These are phyloP conservation scores for Cylloceria caligata DNA, from an alignment of 2,888 invertebrate genomes.

Conservation along the genomic window DNA sequence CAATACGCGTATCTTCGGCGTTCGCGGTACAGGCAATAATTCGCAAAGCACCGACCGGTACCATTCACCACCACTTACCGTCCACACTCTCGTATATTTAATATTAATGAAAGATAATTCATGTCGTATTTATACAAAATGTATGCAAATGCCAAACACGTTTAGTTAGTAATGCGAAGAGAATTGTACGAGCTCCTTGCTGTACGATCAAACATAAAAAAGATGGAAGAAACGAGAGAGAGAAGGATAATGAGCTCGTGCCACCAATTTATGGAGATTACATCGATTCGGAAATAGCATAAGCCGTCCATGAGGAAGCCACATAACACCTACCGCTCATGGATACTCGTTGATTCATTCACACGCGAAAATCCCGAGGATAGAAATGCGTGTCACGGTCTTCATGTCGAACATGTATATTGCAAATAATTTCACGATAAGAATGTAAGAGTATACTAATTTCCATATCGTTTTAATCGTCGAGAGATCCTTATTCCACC, in stretches of 20 bases:
- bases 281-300: conserved; percentile 6
- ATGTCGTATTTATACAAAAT: conserved; percentile 30
- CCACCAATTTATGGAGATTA: conserved; percentile 19
- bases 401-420: conserved; percentile 18
- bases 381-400: conserved; percentile 60
- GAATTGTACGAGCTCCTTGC: not conserved
- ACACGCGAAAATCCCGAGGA: conserved; percentile 27
- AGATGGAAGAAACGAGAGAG: not conserved
- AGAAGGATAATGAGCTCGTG: not conserved
- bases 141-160: conserved; percentile 28
- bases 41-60: conserved; percentile 31
- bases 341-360: not conserved
- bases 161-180: conserved; percentile 1
- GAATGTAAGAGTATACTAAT: conserved; percentile 19
- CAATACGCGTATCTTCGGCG: not conserved
- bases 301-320: conserved; percentile 8
- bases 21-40: not conserved
- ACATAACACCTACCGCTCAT: not conserved
- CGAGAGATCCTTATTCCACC: not conserved
- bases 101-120: conserved; percentile 8
- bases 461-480: not conserved
- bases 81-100: conserved; percentile 4
- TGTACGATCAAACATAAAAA: not conserved
- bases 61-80: conserved; percentile 11
- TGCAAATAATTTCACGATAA: conserved; percentile 30